Evolutionary conservation across 2,797 vertebrate genomes (phyloP).

Genomic region (Falco rusticolus): DNA sequence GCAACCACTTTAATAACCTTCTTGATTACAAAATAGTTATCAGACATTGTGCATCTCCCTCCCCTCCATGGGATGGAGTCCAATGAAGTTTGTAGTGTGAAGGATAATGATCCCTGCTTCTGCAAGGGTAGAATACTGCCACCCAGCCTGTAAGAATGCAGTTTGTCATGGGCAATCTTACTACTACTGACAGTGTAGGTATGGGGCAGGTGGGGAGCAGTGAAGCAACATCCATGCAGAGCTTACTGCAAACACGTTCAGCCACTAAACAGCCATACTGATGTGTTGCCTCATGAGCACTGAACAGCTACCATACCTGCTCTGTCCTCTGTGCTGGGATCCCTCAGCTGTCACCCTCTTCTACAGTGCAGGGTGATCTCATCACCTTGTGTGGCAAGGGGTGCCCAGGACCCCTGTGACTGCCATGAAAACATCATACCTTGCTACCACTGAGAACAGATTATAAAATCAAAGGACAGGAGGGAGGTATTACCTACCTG

Average conservation of each 20-base stretch:
- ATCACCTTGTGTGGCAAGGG: accelerated
- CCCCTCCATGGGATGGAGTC: background rate
- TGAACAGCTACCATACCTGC: accelerated
- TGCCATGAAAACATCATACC: background rate
- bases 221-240: background rate
- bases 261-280: background rate
- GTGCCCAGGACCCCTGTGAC: background rate
- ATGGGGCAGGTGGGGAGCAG: background rate
- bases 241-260: background rate
- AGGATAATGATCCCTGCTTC: background rate
- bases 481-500: background rate
- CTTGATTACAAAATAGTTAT: background rate
- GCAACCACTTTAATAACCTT: background rate
- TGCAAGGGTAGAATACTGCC: background rate
- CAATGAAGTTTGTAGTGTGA: background rate
- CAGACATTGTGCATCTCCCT: background rate
- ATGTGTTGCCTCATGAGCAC: accelerated
- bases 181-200: background rate
- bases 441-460: background rate
- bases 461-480: background rate
- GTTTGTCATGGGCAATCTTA: background rate
- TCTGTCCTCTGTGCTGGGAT: accelerated
- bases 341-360: background rate
- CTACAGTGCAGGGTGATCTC: no score
- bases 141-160: background rate